phyloP scores from a whole-genome alignment of 1,140 invertebrate species.

The Elymnias hypermnestra region DNA sequence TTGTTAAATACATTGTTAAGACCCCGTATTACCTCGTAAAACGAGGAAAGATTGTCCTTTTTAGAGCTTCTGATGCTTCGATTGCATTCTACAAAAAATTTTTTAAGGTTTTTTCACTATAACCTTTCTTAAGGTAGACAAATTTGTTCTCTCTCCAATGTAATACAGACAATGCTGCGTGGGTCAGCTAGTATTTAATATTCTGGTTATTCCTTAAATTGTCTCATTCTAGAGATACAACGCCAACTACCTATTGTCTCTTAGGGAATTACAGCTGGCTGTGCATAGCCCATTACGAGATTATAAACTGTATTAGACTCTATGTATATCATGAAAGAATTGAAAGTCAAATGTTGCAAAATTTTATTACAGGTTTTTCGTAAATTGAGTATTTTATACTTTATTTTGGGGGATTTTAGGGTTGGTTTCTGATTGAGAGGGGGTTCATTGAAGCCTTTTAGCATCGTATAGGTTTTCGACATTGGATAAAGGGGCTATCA shows the following conservation, averaged over 20 bases:
- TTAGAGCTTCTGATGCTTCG: too few relatives aligned
- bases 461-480: slow-evolving; percentile 27
- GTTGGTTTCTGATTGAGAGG: slow-evolving; percentile 6
- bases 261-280: slow-evolving; percentile 48
- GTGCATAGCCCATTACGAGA: slow-evolving; percentile 35
- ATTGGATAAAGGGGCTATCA: slow-evolving; percentile 51
- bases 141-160: too few relatives aligned
- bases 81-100: too few relatives aligned
- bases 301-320: too few relatives aligned
- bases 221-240: slow-evolving; percentile 53
- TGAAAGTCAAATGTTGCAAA: slow-evolving; percentile 7
- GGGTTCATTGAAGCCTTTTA: slow-evolving; percentile 17
- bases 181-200: slow-evolving; percentile 55
- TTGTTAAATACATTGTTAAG: too few relatives aligned
- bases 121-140: too few relatives aligned
- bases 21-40: too few relatives aligned
- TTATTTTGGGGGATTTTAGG: neutral
- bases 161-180: too few relatives aligned
- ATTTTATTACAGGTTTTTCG: neutral
- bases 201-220: slow-evolving; percentile 54
- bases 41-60: too few relatives aligned
- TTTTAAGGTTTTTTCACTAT: too few relatives aligned
- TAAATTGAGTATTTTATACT: slow-evolving; percentile 1
- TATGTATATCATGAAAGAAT: slow-evolving; percentile 5
- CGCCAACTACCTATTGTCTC: slow-evolving; percentile 56